Base-by-base conservation (phyloP, 2,113 vertebrate genomes). In the Phaethon lepturus region DNA sequence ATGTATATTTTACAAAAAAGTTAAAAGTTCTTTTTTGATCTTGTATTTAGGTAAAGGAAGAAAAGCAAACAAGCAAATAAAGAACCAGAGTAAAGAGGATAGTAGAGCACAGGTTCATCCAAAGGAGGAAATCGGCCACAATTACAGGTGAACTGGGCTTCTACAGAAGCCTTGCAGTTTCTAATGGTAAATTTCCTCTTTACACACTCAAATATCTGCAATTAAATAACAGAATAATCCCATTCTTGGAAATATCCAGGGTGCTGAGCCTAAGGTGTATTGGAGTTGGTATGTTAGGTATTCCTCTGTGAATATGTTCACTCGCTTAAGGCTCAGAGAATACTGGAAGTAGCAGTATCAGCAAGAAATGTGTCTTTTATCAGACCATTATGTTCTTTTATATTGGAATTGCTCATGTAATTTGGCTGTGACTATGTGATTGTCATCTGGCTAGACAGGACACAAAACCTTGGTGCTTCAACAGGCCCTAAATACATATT, bases 41-140 rank as follows among this genome's bases (percentile, higher is more conserved):
- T 90, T 85, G n/a, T 62, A 66, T 69, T 96, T 97, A 88, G 78
- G 13, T 60, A 81, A 95, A 86, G 73, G 67, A 52, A 19, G 53
- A 86, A 88, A 84, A 72, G 55, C 40, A 76, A 95, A 50, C 45
- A 91, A 69, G 87, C 8, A 87, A 88, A 69, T 55, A 72, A 79
- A 85, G 44, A 91, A 76, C 9, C 44, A 72, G 35, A 92, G 26
- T 69, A 86, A 86, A 19, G 31, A 76, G 31, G 29, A 69, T 6
- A 95, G 44, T 29, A 75, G 28, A 73, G 22, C 22, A 80, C 31
- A 77, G 26, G 50, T 81, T 94, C 55, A 59, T 50, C 66, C 62
- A 74, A 35, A 93, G 45, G 11, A 31, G 26, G 7, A 19, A 83
- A 62, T 69, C 72, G 71, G 50, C 55, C 59, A 42, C 47, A 73